phyloP scores from a whole-genome alignment of 2,888 invertebrate species.

The Ochropleura leucogaster region DNA sequence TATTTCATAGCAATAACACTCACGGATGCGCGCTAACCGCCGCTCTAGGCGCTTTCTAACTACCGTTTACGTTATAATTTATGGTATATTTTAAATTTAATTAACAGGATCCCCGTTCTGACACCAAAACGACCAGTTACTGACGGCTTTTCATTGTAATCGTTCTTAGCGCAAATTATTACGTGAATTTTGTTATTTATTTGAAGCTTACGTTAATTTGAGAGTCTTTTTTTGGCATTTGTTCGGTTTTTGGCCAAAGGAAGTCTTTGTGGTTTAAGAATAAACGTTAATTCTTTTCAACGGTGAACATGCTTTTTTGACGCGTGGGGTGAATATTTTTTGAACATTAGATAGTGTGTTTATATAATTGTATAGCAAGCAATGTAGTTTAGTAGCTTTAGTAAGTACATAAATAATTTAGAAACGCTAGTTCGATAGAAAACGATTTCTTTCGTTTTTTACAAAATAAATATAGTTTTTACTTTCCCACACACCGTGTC shows the following conservation, averaged over 20 bases:
- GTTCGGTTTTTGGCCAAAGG: slow-evolving; percentile 8
- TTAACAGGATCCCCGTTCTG: slow-evolving; percentile 71
- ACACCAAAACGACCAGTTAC: slow-evolving; percentile 57
- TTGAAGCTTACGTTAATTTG: slow-evolving; percentile 40
- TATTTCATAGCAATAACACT: slow-evolving; percentile 62
- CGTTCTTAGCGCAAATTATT: slow-evolving; percentile 45
- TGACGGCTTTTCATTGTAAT: slow-evolving; percentile 43
- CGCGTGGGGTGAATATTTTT: too few relatives aligned
- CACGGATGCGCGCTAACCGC: slow-evolving; percentile 49
- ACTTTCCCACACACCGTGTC: too few relatives aligned
- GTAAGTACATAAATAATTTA: too few relatives aligned
- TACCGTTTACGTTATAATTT: slow-evolving; percentile 74
- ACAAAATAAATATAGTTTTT: too few relatives aligned
- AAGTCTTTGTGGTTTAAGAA: slow-evolving; percentile 15
- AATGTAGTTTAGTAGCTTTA: too few relatives aligned
- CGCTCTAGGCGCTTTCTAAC: slow-evolving; percentile 50
- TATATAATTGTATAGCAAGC: too few relatives aligned
- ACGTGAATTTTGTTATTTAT: slow-evolving; percentile 53
- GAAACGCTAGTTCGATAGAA: too few relatives aligned
- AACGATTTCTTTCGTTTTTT: too few relatives aligned
- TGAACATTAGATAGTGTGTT: too few relatives aligned
- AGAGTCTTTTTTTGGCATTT: slow-evolving; percentile 28
- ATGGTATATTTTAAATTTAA: slow-evolving; percentile 80
- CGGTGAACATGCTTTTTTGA: too few relatives aligned
- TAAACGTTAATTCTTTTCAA: slow-evolving; percentile 18